Evolutionary conservation across 2,888 invertebrate species (phyloP), one percentile per base, ranked within the genome.

Genomic region (Lydus trimaculatus): DNA sequence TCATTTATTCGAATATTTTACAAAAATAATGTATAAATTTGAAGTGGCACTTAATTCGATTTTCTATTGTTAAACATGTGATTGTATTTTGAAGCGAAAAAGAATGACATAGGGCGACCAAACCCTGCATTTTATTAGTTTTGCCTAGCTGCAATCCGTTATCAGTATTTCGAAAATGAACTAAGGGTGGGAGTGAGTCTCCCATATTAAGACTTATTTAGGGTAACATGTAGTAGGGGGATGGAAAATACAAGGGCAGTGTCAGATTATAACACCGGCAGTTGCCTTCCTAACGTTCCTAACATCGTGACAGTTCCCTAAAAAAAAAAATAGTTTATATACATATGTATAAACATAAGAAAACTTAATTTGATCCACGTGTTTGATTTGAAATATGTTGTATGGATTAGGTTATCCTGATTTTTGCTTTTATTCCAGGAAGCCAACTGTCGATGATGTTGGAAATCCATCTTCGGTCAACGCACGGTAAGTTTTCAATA

Each of bases 371-470:
- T 58, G 58, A 66, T 58, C 58, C 74, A 74, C 74, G 74, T 74
- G 74, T 56, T 66, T 17, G 25, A 67, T 61, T 64, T 7, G 61
- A 43, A 77, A 69, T 65, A 84, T 83, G 84, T 73, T 84, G 78
- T 84, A 81, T 77, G 80, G 81, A 74, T 73, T 84, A 69, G 75
- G 76, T 72, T 81, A 80, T 79, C 78, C 82, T 81, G 82, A 84
- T 75, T 78, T 80, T 77, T 80, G 81, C 86, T 87, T 84, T 89
- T 88, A 86, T 92, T 91, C 83, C 91, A 94, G 91, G 89, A 95
- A 94, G 88, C 94, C 94, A 79, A 90, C 94, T 73, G 93, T 94
- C 86, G 94, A 94, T 86, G 94, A 94, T 83, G 93, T 94, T 81
- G 92, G 92, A 75, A 94, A 93, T 83, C 91, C 94, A 66, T 91